Evolutionary conservation across 53 echinoderm and acorn worm genomes (phyloP), one percentile per base, ranked within the genome.

Genomic region (Actinopyga echinites): DNA sequence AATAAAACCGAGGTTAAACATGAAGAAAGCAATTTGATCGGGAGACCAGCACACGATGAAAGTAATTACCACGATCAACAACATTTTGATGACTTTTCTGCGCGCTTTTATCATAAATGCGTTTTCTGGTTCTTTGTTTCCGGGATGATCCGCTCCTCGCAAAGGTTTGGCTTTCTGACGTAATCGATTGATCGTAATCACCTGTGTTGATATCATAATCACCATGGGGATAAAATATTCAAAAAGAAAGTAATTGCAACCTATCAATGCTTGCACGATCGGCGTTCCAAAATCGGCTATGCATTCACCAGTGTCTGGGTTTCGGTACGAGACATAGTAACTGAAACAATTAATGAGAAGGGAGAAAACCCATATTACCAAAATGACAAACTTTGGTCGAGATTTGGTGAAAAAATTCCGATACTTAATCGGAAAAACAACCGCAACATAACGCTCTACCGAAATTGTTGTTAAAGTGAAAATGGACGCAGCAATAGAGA

Each of bases 361-460:
- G 0, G 90, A 85, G 9, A 30, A 22, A 34, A 92, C n/a, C 95
- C 92, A 92, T 4, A 92, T 53, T 24, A 85, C 30, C 21, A 88
- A 43, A 36, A 95, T 90, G 40, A 64, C 59, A 31, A 83, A 30
- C 23, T 67, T 74, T 3, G 95, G 90, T n/a, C 90, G 85, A 12
- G 61, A 42, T 43, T 79, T 65, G 36, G 83, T 61, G 84, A 96
- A 93, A 0, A 93, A 53, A 19, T 49, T 35, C 34, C 86, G 80
- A 49, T 93, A 93, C 52, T 60, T 75, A 5, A 93, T 83, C 3
- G 96, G 96, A 56, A 89, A 75, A 10, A 80, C 82, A 24, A 96
- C 90, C 37, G 93, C 96, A n/a, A 87, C 65, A 44, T 86, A 96
- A n/a, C 93, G 77, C 78, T 96, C 96, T 21, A 93, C 81, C 0